Evolutionary conservation across 1,140 invertebrate genomes (phyloP).

Genomic region (Brachionus sp.): DNA sequence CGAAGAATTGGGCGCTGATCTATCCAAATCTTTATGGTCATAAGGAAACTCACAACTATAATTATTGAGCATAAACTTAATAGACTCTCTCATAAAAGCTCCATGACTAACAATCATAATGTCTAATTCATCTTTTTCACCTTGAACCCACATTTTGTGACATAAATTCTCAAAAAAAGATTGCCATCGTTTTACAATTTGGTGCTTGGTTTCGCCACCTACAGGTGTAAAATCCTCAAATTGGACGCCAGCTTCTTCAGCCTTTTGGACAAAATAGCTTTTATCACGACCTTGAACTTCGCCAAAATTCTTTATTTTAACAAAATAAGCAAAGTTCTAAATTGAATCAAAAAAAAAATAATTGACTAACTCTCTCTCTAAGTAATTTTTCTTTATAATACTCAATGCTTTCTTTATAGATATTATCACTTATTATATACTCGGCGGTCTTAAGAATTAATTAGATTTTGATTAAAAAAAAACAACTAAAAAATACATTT

Average conservation of each 20-base stretch:
- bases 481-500: neutral
- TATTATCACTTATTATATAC: neutral
- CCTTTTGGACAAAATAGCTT: neutral
- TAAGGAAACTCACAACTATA: neutral
- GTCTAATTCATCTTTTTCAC: neutral
- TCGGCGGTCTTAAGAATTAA: slow-evolving; percentile 7
- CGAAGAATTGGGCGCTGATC: slow-evolving; percentile 7
- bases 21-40: slow-evolving; percentile 9
- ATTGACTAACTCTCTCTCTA: neutral
- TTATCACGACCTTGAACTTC: slow-evolving; percentile 2
- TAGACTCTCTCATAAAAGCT: slow-evolving; percentile 18
- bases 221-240: neutral
- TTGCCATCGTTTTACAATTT: neutral
- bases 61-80: slow-evolving; percentile 3
- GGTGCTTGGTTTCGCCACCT: neutral
- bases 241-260: neutral
- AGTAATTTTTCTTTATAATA: slow-evolving; percentile 18
- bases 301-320: slow-evolving; percentile 8
- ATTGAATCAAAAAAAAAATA: neutral
- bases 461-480: slow-evolving; percentile 1
- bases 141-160: neutral
- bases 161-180: neutral
- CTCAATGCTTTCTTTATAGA: neutral
- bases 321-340: neutral
- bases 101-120: slow-evolving; percentile 22